Percentiles rank a stretch among this genome's conserved stretches.
These are phyloP conservation scores for Sardinella longiceps DNA, from an alignment of 2,797 vertebrate species.

Conservation along the genomic window DNA sequence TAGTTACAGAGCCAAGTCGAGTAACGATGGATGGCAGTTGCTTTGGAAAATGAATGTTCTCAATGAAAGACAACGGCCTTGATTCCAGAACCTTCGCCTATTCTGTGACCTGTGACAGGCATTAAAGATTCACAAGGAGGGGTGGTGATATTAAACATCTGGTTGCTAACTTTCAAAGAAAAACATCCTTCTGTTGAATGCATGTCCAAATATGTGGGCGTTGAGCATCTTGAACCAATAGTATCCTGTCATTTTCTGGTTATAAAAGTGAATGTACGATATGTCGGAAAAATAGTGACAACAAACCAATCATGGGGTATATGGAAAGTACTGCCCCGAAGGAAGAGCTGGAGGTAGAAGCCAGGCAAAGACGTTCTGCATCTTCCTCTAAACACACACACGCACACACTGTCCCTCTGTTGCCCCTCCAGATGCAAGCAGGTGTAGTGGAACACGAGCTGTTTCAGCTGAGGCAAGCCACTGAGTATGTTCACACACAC, in stretches of 20 bases:
- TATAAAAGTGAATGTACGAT: slow-evolving; percentile 19
- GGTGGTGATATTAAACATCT: slow-evolving; percentile 5
- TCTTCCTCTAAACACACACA: neutral
- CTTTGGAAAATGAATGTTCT: neutral
- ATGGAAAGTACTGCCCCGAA: neutral
- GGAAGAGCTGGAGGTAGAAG: neutral
- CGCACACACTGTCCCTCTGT: neutral
- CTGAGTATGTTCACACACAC: slow-evolving; percentile 15
- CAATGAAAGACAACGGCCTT: neutral
- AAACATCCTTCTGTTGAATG: slow-evolving; percentile 7
- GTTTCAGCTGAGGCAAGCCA: slow-evolving; percentile 18
- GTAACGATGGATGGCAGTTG: neutral
- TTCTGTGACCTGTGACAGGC: neutral
- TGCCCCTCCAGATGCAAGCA: slow-evolving; percentile 24
- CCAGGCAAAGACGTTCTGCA: neutral
- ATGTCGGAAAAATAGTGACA: slow-evolving; percentile 10
- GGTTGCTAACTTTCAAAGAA: slow-evolving; percentile 1
- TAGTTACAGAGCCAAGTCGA: neutral
- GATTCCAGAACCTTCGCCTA: neutral
- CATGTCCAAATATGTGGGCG: slow-evolving; percentile 13
- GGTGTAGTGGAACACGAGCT: slow-evolving; percentile 39
- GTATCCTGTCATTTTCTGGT: slow-evolving; percentile 12
- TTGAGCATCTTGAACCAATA: slow-evolving; percentile 12
- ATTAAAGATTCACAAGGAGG: neutral
- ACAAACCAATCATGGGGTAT: neutral